A percentile compares a stretch with the other conserved stretches of the same genome.
Evolutionary conservation across 2,113 vertebrate genomes (phyloP).

Genomic region (Gallinago undulata): DNA sequence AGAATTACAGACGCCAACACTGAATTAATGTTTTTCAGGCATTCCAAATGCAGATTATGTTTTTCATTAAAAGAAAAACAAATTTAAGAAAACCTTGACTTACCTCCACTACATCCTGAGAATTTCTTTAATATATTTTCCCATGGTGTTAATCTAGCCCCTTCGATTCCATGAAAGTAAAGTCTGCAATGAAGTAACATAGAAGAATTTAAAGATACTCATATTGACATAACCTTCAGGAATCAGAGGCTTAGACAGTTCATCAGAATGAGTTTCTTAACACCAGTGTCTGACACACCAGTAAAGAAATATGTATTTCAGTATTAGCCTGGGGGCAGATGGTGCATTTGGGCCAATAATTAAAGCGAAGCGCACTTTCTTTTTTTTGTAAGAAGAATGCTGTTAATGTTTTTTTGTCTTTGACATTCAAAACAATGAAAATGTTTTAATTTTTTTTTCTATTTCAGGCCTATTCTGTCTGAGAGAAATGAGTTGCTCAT

Average conservation of each 20-base stretch:
- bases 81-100: accelerated
- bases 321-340: not conserved
- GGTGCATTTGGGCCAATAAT: not conserved
- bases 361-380: not conserved
- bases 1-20: not conserved
- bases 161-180: not conserved
- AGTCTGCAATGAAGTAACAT: not conserved
- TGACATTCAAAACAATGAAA: not conserved
- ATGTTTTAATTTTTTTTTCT: not conserved
- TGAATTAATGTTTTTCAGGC: not conserved
- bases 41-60: not conserved
- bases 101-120: not conserved
- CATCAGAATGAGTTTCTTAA: not conserved
- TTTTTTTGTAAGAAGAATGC: not conserved
- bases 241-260: not conserved
- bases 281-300: not conserved
- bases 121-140: not conserved
- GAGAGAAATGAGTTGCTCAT: conserved; percentile 92
- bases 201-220: not conserved
- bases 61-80: not conserved
- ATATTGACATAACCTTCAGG: not conserved
- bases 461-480: conserved; percentile 89
- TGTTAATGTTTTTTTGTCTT: not conserved
- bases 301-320: not conserved
- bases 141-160: not conserved